These are phyloP conservation scores for Dastarcus helophoroides DNA, from an alignment of 2,888 invertebrate species.

Conservation along the genomic window DNA sequence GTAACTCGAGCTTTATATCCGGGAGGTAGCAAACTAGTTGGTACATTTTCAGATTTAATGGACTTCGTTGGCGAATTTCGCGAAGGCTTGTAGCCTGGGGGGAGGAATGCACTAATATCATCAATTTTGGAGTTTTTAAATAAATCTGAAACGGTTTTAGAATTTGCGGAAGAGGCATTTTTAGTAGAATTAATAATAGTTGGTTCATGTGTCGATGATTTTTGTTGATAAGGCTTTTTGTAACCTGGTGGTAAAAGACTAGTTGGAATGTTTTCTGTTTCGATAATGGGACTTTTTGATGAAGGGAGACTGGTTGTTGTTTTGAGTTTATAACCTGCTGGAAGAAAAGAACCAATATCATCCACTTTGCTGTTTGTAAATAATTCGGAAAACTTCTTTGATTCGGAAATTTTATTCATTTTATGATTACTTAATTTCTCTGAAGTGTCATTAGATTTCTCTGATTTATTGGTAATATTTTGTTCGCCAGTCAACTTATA, in stretches of 20 bases:
- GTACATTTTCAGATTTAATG: no score
- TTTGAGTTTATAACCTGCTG: conserved; percentile 55
- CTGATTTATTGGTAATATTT: no score
- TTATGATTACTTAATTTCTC: no score
- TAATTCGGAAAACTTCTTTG: no score
- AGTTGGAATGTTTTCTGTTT: conserved; percentile 42
- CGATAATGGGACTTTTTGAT: no score
- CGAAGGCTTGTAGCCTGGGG: conserved; percentile 47
- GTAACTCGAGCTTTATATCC: conserved; percentile 42
- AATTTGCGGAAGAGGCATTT: conserved; percentile 38
- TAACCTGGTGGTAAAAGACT: conserved; percentile 48
- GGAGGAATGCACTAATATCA: conserved; percentile 47
- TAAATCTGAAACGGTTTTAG: conserved; percentile 29
- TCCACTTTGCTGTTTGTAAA: conserved; percentile 33
- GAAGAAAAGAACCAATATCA: conserved; percentile 49
- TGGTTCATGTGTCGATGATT: conserved; percentile 9
- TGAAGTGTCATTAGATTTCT: no score
- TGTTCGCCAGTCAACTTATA: conserved; percentile 34
- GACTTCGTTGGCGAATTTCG: conserved; percentile 13
- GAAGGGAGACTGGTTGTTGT: no score
- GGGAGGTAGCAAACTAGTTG: conserved; percentile 44
- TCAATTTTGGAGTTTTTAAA: conserved; percentile 42
- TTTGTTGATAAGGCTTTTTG: no score
- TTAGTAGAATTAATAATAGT: conserved; percentile 20
- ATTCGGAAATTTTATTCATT: no score